A percentile compares a stretch with the other conserved stretches of the same genome.
These are phyloP conservation scores for Helicoverpa armigera DNA, from an alignment of 1,140 invertebrate genomes.

Conservation along the genomic window DNA sequence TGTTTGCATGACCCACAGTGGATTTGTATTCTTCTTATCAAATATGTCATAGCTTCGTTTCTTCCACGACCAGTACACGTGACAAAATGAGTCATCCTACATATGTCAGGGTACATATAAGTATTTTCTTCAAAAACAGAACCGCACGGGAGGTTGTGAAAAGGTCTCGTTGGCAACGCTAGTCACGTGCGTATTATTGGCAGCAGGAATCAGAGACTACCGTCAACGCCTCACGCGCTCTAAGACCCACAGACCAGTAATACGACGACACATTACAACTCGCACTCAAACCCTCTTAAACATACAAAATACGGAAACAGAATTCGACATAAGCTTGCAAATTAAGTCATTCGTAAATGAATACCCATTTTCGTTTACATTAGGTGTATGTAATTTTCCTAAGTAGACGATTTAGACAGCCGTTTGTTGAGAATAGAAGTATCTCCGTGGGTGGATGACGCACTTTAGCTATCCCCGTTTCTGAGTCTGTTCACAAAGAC, in stretches of 20 bases:
- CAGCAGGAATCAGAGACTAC: slow-evolving; percentile 66
- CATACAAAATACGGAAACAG: slow-evolving; percentile 1
- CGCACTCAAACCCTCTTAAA: slow-evolving; percentile 5
- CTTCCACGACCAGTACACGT: slow-evolving; percentile 10
- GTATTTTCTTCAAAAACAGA: slow-evolving; percentile 62
- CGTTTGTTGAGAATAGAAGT: neutral
- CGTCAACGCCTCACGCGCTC: slow-evolving; percentile 59
- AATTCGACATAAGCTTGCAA: slow-evolving; percentile 21
- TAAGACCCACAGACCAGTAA: slow-evolving; percentile 48
- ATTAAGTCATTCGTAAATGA: slow-evolving; percentile 26
- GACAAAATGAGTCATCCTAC: slow-evolving; percentile 48
- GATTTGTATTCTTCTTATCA: neutral
- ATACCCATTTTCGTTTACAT: neutral
- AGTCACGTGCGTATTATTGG: slow-evolving; percentile 69
- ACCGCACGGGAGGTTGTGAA: slow-evolving; percentile 52
- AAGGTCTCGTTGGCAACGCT: slow-evolving; percentile 56
- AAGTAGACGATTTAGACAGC: neutral
- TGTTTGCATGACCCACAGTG: no score
- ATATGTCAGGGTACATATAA: slow-evolving; percentile 53
- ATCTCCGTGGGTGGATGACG: slow-evolving; percentile 36
- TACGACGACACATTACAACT: slow-evolving; percentile 25
- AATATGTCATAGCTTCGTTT: neutral
- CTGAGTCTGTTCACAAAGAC: slow-evolving; percentile 53
- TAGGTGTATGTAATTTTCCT: slow-evolving; percentile 2
- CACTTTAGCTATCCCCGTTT: slow-evolving; percentile 40